phyloP scores from a whole-genome alignment of 2,113 vertebrate genomes.

The Malurus melanocephalus region DNA sequence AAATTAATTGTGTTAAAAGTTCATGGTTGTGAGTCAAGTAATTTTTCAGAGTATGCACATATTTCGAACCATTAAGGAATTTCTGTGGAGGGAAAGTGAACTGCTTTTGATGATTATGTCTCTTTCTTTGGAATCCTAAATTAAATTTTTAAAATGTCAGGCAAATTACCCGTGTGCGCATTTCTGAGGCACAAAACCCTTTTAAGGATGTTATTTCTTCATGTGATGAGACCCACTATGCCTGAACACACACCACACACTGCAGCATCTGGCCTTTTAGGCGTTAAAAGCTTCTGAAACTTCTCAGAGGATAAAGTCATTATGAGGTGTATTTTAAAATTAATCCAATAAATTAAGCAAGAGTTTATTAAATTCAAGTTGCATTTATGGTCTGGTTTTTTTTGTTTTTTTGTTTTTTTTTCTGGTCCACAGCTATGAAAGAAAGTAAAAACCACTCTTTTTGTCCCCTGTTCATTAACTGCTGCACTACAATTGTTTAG shows the following conservation, averaged over 20 bases:
- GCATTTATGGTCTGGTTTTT: neutral
- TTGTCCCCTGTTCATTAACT: neutral
- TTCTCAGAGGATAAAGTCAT: constrained; percentile 44
- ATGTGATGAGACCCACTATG: neutral
- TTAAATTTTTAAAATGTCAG: constrained; percentile 63
- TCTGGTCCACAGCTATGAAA: neutral
- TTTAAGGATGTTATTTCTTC: constrained; percentile 30
- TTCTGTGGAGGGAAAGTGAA: constrained; percentile 26
- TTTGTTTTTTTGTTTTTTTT: neutral
- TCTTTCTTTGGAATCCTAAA: constrained; percentile 50
- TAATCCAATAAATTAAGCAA: constrained; percentile 50
- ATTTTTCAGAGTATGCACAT: constrained; percentile 2
- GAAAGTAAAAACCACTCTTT: neutral
- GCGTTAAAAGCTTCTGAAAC: constrained; percentile 24
- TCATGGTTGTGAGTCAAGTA: constrained; percentile 33
- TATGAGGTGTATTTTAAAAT: constrained; percentile 52
- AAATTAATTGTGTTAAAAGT: constrained; percentile 60
- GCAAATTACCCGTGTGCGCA: constrained; percentile 9
- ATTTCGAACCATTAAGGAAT: constrained; percentile 48
- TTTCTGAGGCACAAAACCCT: constrained; percentile 41
- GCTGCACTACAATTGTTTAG: neutral
- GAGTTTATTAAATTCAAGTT: constrained; percentile 34
- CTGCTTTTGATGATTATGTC: constrained; percentile 47
- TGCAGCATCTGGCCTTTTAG: constrained; percentile 16
- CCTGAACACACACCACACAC: neutral